Conservation (phyloP, 2,113 vertebrate species). For the Promerops cafer region DNA sequence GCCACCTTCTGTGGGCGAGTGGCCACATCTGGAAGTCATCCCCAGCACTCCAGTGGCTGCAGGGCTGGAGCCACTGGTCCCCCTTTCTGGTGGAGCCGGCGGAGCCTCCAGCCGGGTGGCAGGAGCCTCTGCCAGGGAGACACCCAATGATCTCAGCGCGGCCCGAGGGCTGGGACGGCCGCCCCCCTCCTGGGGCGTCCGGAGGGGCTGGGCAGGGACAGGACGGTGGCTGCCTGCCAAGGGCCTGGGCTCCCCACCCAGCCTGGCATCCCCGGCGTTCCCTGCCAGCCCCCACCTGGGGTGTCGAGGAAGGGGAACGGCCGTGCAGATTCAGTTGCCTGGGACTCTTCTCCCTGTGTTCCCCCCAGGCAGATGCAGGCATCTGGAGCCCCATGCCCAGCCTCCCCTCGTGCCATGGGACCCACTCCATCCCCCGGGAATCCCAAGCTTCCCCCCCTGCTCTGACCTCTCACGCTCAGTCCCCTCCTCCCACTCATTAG, state of each 20-base stretch:
- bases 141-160: conserved; percentile 46
- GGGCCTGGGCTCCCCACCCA: not conserved
- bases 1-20: accelerated
- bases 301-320: accelerated
- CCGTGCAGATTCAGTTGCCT: accelerated
- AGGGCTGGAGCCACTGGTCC: not conserved
- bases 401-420: accelerated
- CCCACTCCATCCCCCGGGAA: not conserved
- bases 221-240: not conserved
- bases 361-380: not conserved
- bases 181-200: not conserved
- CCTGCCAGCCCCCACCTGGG: not conserved
- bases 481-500: accelerated
- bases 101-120: not conserved
- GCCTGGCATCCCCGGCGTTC: accelerated
- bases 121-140: conserved; percentile 29
- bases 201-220: not conserved
- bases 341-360: accelerated
- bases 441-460: not conserved
- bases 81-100: not conserved
- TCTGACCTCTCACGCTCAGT: not conserved
- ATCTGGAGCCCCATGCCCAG: accelerated
- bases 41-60: not conserved
- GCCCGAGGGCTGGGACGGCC: not conserved
- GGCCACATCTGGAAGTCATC: conserved; percentile 13